Base-by-base conservation (phyloP, 2,797 vertebrate genomes). In the Leucoraja ocellata region DNA sequence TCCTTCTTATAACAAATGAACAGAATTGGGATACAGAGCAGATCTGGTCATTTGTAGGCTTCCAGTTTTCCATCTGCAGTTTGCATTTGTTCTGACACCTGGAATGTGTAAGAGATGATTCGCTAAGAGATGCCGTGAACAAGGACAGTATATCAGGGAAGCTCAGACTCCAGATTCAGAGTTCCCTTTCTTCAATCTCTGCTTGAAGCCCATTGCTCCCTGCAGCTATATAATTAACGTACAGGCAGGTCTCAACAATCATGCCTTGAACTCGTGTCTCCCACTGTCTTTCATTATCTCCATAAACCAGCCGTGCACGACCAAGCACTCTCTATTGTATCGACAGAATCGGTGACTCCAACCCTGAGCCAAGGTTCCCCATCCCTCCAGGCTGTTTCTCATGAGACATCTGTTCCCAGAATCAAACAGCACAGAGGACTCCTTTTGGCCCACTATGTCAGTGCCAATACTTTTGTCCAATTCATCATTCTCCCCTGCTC, bases 221-320 rank as follows among this genome's bases (percentile, higher is more conserved):
- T 88, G 84, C n/a, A 63, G 84, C 84, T 88, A 88, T 88, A 88
- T 88, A 88, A 88, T 88, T 88, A 88, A 88, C 84, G 68, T 88
- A 88, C 84, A 88, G 61, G 84, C 84, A 88, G 63, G 83, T n/a
- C 83, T 86, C 83, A 86, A 65, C 83, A 65, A 14, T 28, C 7
- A n/a, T 88, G 84, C 65, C 63, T n/a, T 36, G 84, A 88, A 68
- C 84, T 88, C 84, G 36, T 21, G 65, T 68, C 18, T 88, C 84
- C 84, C 63, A 63, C 61, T 88, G 84, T 68, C 84, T 88, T 68
- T 88, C 84, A 88, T 88, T 88, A 88, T 68, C 84, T 88, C 84
- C 28, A 21, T 8, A 5, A 6, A 68, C 65, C 58, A 61, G 58
- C 13, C 25, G 21, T n/a, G 1, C 3, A 54, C 32, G 61, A 16